phyloP scores from a whole-genome alignment of 1,140 invertebrate genomes.

The Colletes latitarsis region DNA sequence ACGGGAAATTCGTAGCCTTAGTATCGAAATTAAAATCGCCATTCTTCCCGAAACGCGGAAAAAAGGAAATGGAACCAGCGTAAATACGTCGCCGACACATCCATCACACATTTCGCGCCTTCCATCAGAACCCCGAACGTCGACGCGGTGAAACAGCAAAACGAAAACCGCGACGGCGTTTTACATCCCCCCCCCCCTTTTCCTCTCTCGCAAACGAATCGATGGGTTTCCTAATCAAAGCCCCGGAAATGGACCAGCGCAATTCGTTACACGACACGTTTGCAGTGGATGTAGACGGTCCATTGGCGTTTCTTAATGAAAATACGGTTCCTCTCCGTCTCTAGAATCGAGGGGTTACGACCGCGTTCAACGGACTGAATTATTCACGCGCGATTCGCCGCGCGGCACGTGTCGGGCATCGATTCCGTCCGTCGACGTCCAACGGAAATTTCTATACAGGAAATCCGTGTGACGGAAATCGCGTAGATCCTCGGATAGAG shows the following conservation, averaged over 20 bases:
- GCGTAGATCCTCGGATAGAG: background rate
- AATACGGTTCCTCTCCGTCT: background rate
- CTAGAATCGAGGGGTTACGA: too few relatives aligned
- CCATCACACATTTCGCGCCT: background rate
- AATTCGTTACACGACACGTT: background rate
- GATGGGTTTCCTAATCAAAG: background rate
- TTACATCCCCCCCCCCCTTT: background rate
- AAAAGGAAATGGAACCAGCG: background rate
- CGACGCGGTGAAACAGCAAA: background rate
- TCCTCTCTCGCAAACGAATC: background rate
- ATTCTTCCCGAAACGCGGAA: too few relatives aligned
- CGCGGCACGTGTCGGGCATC: background rate
- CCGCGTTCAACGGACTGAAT: background rate
- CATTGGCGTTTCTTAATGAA: background rate
- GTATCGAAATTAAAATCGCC: background rate
- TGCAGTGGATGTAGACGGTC: background rate
- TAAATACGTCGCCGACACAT: background rate
- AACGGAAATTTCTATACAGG: background rate
- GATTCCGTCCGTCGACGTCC: background rate
- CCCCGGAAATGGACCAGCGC: background rate
- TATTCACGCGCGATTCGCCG: background rate
- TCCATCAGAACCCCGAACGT: background rate
- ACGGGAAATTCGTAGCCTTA: too few relatives aligned
- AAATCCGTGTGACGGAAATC: background rate
- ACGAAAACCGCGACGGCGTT: slow-evolving; percentile 14